Evolutionary conservation across 1,140 invertebrate species (phyloP).

Genomic region (Drepana arcuata): DNA sequence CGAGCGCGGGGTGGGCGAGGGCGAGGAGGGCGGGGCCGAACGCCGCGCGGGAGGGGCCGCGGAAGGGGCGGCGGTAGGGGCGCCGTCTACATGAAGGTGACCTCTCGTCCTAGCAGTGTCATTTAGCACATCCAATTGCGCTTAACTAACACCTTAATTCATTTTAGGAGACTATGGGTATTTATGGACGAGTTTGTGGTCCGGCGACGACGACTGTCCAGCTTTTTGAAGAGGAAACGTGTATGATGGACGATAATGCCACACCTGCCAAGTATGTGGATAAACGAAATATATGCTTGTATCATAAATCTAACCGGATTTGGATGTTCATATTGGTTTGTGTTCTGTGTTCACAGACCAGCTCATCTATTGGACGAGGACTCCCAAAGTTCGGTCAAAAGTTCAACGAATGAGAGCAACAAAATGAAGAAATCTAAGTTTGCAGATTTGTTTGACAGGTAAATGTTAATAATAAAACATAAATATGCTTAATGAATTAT

Average conservation of each 20-base stretch:
- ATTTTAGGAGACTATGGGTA: constrained; percentile 51
- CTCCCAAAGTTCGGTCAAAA: constrained; percentile 83
- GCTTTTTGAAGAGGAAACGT: constrained; percentile 87
- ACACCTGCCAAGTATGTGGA: constrained; percentile 67
- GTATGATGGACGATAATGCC: constrained; percentile 85
- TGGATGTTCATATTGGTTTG: neutral
- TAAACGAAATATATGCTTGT: too few relatives aligned
- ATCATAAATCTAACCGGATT: too few relatives aligned
- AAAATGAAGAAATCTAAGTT: constrained; percentile 80
- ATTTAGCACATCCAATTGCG: neutral
- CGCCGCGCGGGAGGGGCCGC: constrained; percentile 31
- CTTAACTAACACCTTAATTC: neutral
- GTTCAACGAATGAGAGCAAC: constrained; percentile 79
- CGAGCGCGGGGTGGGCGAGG: constrained; percentile 29
- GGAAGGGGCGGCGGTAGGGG: constrained; percentile 49
- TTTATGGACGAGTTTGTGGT: constrained; percentile 53
- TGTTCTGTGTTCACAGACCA: constrained; percentile 30
- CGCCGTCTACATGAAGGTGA: constrained; percentile 62
- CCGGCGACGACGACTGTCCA: constrained; percentile 70
- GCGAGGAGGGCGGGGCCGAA: constrained; percentile 31
- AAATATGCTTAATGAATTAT: too few relatives aligned
- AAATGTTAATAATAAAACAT: too few relatives aligned
- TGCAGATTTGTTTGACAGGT: constrained; percentile 81
- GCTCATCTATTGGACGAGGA: constrained; percentile 81
- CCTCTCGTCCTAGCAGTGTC: neutral